phyloP scores from a whole-genome alignment of 2,797 vertebrate species.

The Odontamblyopus rebecca region DNA sequence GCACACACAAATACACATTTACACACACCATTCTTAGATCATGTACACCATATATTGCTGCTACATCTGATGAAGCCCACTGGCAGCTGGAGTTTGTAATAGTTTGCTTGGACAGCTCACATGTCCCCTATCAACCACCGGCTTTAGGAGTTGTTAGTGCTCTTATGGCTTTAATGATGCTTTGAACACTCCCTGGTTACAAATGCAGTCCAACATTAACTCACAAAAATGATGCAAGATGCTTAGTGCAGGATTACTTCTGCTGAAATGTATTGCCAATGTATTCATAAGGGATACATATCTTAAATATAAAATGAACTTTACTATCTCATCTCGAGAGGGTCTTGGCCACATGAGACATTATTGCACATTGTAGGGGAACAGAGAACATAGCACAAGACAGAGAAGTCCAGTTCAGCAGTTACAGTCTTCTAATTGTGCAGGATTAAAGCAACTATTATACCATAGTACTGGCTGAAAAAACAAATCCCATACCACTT shows the following conservation, averaged over 20 bases:
- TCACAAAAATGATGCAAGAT: conserved; percentile 18
- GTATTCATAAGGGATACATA: not conserved
- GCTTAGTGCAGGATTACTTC: not conserved
- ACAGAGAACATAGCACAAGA: not conserved
- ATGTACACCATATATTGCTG: conserved; percentile 30
- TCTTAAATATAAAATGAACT: not conserved
- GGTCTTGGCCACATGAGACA: not conserved
- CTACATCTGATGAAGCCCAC: conserved; percentile 48
- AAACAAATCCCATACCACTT: not conserved
- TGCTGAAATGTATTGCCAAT: not conserved
- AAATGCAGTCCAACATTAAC: not conserved
- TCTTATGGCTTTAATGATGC: conserved; percentile 59
- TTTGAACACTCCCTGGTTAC: conserved; percentile 25
- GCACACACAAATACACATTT: conserved; percentile 11
- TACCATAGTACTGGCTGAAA: not conserved
- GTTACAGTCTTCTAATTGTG: not conserved
- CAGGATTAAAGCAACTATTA: no score
- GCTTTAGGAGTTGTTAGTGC: conserved; percentile 54
- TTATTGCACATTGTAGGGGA: not conserved
- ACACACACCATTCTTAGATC: conserved; percentile 6
- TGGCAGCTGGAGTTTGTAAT: conserved; percentile 35
- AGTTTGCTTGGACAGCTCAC: conserved; percentile 44
- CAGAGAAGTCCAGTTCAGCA: not conserved
- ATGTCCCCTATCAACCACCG: conserved; percentile 38
- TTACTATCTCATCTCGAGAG: not conserved